Conservation (phyloP, 1,140 invertebrate genomes). For the Drosophila orena region DNA sequence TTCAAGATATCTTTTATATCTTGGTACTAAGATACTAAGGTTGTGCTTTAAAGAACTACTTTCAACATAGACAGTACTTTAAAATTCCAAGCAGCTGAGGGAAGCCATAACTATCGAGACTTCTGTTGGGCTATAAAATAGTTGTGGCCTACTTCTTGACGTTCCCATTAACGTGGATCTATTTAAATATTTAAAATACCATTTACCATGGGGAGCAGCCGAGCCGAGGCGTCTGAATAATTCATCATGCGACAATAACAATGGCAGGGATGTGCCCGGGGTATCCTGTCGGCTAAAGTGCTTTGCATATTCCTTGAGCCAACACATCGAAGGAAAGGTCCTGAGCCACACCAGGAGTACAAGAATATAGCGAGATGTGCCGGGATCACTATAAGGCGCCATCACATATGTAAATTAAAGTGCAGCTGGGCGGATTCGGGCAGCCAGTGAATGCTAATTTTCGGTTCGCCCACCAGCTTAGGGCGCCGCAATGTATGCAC, state of each 20-base stretch:
- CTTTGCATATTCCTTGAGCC: constrained; percentile 40
- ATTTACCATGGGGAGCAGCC: constrained; percentile 26
- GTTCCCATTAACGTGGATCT: constrained; percentile 27
- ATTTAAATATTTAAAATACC: constrained; percentile 43
- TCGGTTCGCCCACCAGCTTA: constrained; percentile 16
- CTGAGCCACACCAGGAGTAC: constrained; percentile 13
- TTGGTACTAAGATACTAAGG: too few relatives aligned
- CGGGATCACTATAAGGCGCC: constrained; percentile 33
- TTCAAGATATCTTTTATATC: background rate
- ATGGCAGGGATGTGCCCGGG: constrained; percentile 32
- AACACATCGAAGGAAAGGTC: constrained; percentile 23
- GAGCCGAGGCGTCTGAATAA: constrained; percentile 26
- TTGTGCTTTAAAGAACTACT: background rate
- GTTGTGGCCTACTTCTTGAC: constrained; percentile 36
- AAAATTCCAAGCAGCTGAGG: background rate
- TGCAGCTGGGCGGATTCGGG: constrained; percentile 43
- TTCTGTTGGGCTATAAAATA: constrained; percentile 16
- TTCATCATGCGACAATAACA: constrained; percentile 49
- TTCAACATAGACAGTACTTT: background rate
- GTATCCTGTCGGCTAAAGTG: constrained; percentile 38
- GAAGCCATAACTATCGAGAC: background rate
- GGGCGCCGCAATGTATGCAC: constrained; percentile 38
- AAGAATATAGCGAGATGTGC: constrained; percentile 15
- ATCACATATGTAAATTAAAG: constrained; percentile 52
- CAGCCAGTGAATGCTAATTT: constrained; percentile 37